Evolutionary conservation across 2,888 invertebrate genomes (phyloP).

Genomic region (Thumatha senex): DNA sequence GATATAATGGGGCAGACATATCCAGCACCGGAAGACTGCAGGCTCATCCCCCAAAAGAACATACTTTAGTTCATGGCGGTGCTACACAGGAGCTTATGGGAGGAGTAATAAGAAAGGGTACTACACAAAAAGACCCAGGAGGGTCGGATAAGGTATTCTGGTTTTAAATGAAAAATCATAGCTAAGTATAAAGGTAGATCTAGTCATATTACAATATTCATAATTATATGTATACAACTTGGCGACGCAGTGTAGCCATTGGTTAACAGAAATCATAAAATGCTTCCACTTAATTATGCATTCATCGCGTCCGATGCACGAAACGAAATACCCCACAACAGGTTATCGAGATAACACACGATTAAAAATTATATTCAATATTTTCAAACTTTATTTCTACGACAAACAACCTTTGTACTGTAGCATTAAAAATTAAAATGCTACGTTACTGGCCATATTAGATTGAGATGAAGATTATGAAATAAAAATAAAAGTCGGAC

Average conservation of each 20-base stretch:
- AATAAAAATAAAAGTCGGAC: slow-evolving; percentile 75
- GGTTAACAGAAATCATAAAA: slow-evolving; percentile 67
- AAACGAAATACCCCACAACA: slow-evolving; percentile 77
- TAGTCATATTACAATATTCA: too few species aligned
- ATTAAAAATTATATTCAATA: slow-evolving; percentile 69
- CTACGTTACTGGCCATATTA: slow-evolving; percentile 50
- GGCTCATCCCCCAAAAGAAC: too few species aligned
- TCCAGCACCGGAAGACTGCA: too few species aligned
- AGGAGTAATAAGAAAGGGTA: too few species aligned
- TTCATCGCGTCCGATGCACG: slow-evolving; percentile 74
- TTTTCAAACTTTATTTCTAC: slow-evolving; percentile 38
- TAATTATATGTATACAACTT: slow-evolving; percentile 17
- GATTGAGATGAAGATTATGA: slow-evolving; percentile 71
- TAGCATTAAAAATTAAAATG: slow-evolving; percentile 51
- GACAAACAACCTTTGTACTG: slow-evolving; percentile 60
- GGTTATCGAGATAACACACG: slow-evolving; percentile 74
- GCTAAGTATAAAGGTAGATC: too few species aligned
- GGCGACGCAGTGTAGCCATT: slow-evolving; percentile 47
- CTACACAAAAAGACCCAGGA: too few species aligned
- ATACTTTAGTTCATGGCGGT: too few species aligned
- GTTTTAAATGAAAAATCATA: too few species aligned
- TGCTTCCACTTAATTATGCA: slow-evolving; percentile 79
- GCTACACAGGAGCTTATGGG: too few species aligned
- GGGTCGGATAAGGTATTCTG: too few species aligned
- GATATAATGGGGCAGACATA: too few species aligned